These are phyloP conservation scores for Entomobrya proxima DNA, from an alignment of 2,888 invertebrate species.

Conservation along the genomic window DNA sequence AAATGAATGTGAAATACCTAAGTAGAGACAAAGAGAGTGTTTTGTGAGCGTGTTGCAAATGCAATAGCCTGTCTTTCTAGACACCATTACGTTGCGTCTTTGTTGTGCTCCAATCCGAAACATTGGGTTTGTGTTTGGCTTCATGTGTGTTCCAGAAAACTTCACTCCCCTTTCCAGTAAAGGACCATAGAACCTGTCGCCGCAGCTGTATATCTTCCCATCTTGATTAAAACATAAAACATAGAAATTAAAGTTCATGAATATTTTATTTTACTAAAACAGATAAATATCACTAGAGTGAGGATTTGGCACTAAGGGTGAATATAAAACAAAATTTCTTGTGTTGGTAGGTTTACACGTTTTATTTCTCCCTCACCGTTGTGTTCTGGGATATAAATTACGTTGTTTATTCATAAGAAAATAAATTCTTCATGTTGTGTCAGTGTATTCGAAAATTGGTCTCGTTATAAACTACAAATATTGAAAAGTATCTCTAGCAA, in stretches of 20 bases:
- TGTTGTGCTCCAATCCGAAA: background rate
- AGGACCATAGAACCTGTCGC: background rate
- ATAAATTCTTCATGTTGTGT: background rate
- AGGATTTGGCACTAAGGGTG: constrained; percentile 4
- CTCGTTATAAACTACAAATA: background rate
- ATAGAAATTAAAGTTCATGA: constrained; percentile 27
- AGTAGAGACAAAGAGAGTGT: background rate
- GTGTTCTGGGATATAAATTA: background rate
- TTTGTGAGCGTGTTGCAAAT: background rate
- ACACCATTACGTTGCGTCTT: background rate
- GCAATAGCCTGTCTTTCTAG: background rate
- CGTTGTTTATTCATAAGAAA: background rate
- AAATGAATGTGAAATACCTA: background rate
- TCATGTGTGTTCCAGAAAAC: constrained; percentile 8
- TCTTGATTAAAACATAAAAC: constrained; percentile 20
- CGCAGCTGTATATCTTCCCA: constrained; percentile 16
- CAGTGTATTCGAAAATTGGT: background rate
- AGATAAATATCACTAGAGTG: constrained; percentile 13
- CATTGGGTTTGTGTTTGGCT: background rate
- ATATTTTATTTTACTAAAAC: constrained; percentile 1
- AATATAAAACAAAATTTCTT: background rate
- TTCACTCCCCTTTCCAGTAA: constrained; percentile 16
- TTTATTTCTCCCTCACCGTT: background rate
- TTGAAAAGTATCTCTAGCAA: background rate
- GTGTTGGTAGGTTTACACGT: background rate